Conservation (phyloP, 2,797 vertebrate species). For the Diplodus puntazzo region DNA sequence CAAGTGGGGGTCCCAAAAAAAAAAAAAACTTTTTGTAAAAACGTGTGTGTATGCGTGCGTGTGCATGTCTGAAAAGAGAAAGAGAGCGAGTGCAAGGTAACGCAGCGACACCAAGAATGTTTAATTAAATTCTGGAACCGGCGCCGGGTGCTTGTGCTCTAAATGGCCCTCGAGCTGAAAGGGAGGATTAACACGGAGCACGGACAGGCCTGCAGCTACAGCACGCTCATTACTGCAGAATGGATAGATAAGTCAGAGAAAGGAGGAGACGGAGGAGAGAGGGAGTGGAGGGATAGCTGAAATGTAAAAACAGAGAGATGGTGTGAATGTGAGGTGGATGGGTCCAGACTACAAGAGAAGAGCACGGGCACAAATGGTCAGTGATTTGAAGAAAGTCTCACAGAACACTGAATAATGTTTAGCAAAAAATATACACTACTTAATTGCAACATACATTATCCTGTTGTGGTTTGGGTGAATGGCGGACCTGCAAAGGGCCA, state of each 20-base stretch:
- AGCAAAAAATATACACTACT: background rate
- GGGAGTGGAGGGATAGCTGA: conserved; percentile 24
- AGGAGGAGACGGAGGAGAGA: conserved; percentile 32
- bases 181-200: conserved; percentile 82
- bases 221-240: conserved; percentile 79
- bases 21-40: too few relatives aligned
- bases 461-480: too few relatives aligned
- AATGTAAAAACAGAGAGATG: conserved; percentile 39
- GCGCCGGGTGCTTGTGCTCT: conserved; percentile 76
- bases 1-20: conserved; percentile 1
- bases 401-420: background rate
- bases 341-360: background rate
- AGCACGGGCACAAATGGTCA: background rate
- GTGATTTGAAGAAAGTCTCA: background rate
- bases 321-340: conserved; percentile 32
- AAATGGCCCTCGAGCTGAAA: conserved; percentile 84
- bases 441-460: too few relatives aligned
- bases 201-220: conserved; percentile 75
- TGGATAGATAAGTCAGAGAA: conserved; percentile 64
- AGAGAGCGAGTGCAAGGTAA: conserved; percentile 63
- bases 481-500: too few relatives aligned
- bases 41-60: conserved; percentile 38
- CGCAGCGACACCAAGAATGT: conserved; percentile 80
- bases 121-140: conserved; percentile 85
- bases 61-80: conserved; percentile 65